Percentiles rank a stretch among this genome's conserved stretches.
These are phyloP conservation scores for Sarcophaga rosellei DNA, from an alignment of 2,888 invertebrate species.

Conservation along the genomic window DNA sequence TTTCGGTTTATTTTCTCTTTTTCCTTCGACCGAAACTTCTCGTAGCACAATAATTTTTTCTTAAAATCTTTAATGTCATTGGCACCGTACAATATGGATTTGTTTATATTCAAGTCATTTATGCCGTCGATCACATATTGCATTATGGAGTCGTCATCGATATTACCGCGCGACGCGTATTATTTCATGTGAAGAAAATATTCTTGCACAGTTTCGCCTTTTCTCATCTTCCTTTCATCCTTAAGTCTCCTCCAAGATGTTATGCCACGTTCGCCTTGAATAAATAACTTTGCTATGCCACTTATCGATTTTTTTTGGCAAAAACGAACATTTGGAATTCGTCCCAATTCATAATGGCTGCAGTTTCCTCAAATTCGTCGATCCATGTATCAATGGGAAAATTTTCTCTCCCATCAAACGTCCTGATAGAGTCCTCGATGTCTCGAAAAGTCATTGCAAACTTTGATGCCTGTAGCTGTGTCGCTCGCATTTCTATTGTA, in stretches of 20 bases:
- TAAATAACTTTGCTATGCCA: conserved; percentile 54
- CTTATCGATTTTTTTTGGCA: conserved; percentile 62
- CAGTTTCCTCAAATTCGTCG: neutral
- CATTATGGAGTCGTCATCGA: conserved; percentile 75
- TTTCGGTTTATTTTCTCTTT: conserved; percentile 25
- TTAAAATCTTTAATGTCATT: conserved; percentile 53
- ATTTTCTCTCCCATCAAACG: conserved; percentile 47
- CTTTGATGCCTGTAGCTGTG: conserved; percentile 22
- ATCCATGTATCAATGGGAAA: conserved; percentile 44
- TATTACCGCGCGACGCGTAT: conserved; percentile 73
- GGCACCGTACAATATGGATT: conserved; percentile 63
- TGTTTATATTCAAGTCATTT: conserved; percentile 40
- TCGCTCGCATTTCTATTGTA: neutral
- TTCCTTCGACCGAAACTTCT: conserved; percentile 16
- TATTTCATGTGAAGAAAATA: conserved; percentile 78
- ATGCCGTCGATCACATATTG: conserved; percentile 74
- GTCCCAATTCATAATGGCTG: conserved; percentile 47
- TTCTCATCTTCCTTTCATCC: conserved; percentile 72
- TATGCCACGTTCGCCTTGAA: conserved; percentile 47
- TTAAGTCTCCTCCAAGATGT: conserved; percentile 47
- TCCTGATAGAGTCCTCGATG: conserved; percentile 51
- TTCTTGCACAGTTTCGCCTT: conserved; percentile 75
- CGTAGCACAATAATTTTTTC: conserved; percentile 46
- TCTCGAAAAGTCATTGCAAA: conserved; percentile 55
- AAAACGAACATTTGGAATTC: conserved; percentile 61